Conservation (phyloP, 2,888 invertebrate species). For the Heliconius erato region DNA sequence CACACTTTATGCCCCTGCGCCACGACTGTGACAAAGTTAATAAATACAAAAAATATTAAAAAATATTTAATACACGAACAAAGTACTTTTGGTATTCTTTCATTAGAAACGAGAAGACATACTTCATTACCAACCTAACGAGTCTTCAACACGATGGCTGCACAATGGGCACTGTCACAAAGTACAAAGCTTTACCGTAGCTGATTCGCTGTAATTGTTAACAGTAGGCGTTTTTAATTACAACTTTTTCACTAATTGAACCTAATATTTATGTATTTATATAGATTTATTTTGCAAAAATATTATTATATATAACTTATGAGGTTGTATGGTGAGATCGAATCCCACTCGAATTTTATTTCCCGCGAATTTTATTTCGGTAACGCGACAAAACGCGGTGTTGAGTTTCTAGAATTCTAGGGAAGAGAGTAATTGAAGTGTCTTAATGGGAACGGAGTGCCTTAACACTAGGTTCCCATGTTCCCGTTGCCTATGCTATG, state of each 20-base stretch:
- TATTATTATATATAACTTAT: neutral
- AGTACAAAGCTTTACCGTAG: conserved; percentile 34
- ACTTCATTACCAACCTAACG: conserved; percentile 24
- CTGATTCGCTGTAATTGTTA: conserved; percentile 30
- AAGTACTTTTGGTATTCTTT: conserved; percentile 1
- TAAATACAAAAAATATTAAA: no score
- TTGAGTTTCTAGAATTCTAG: neutral
- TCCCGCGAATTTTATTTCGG: neutral
- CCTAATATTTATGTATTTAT: neutral
- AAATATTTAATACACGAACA: neutral
- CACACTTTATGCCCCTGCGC: no score
- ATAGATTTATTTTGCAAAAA: no score
- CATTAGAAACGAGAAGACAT: neutral
- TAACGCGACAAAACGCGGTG: neutral
- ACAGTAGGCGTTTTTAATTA: neutral
- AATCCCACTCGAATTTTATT: neutral
- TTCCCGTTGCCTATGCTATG: neutral
- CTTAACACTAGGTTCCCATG: neutral
- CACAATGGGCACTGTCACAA: conserved; percentile 17
- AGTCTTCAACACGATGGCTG: conserved; percentile 16
- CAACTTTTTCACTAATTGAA: neutral
- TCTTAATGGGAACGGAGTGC: neutral
- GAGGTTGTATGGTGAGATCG: neutral
- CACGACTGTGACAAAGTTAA: no score
- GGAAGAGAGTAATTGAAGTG: neutral